These are phyloP conservation scores for Dicrurus megarhynchus DNA, from an alignment of 2,113 vertebrate genomes.

Conservation along the genomic window DNA sequence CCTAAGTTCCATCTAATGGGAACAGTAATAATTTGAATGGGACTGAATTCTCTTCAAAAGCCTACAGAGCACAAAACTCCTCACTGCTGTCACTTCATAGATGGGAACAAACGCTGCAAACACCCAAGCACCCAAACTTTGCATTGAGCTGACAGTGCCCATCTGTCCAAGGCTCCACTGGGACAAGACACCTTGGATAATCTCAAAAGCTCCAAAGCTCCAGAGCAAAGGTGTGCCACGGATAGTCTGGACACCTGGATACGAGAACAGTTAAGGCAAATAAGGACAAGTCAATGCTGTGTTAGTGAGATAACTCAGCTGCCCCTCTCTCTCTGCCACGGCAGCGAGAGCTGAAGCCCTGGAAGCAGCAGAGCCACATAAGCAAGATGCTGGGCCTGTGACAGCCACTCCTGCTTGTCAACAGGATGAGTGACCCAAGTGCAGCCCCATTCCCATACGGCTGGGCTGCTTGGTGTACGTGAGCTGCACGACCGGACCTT, in stretches of 20 bases:
- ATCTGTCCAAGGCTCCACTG: background rate
- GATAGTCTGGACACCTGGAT: background rate
- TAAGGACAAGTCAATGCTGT: background rate
- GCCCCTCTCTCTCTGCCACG: fast-evolving
- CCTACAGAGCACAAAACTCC: background rate
- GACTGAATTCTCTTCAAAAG: background rate
- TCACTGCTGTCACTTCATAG: background rate
- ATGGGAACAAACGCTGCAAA: background rate
- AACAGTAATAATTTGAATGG: background rate
- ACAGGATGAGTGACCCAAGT: background rate
- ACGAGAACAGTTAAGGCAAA: background rate
- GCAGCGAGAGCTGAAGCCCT: background rate
- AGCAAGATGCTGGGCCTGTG: background rate
- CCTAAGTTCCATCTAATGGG: background rate
- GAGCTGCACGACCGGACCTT: background rate
- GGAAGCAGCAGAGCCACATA: background rate
- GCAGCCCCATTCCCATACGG: background rate
- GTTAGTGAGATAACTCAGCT: background rate
- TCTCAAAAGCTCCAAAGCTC: background rate
- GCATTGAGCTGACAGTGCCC: background rate
- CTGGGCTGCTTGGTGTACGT: background rate
- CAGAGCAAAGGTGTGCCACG: background rate
- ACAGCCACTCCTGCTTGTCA: background rate
- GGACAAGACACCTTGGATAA: background rate
- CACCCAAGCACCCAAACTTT: background rate